Evolutionary conservation across 2,113 vertebrate genomes (phyloP), one percentile per base, ranked within the genome.

Genomic region (Zootoca vivipara): DNA sequence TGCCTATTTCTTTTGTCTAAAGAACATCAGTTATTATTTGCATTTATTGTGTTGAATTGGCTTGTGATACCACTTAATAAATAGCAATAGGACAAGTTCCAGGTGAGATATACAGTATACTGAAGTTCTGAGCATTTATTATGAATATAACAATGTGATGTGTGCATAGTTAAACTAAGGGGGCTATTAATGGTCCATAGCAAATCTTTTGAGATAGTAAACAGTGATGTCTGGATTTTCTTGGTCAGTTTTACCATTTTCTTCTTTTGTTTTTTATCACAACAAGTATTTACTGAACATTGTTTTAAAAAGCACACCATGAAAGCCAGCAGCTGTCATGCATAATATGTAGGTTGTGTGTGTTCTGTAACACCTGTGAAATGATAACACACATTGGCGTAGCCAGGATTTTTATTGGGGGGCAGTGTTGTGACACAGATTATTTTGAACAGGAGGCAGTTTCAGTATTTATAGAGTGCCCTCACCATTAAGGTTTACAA

Each of bases 21-120:
- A 65, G 33, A 65, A 65, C 12, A 64, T 40, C 13, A 72, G 1
- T 0, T 78, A 88, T 85, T 75, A 2, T 0, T 86, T 87, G 0
- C 38, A 70, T 7, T 72, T 80, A 4, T 2, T 1, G 16, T 69
- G 85, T 81, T 89, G 62, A 20, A 3, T 80, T 83, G 74, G 4
- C 78, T 78, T 35, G 80, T 2, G 9, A 72, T 78, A 30, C 65
- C 83, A 15, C 20, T 83, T 18, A 88, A 0, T 70, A 83, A 26
- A 1, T 52, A 81, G 87, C 87, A 86, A 40, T 7, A 38, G 28
- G 2, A 12, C 35, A 0, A 3, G 1, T 5, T 3, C 85, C 0
- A 0, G 15, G 7, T 18, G 30, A 4, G 0, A 5, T 3, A 78
- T 42, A n/a, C n/a, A n/a, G n/a, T n/a, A 78, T 64, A n/a, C 0